Evolutionary conservation across 2,797 vertebrate species (phyloP).

Genomic region (Sitta carolinensis): DNA sequence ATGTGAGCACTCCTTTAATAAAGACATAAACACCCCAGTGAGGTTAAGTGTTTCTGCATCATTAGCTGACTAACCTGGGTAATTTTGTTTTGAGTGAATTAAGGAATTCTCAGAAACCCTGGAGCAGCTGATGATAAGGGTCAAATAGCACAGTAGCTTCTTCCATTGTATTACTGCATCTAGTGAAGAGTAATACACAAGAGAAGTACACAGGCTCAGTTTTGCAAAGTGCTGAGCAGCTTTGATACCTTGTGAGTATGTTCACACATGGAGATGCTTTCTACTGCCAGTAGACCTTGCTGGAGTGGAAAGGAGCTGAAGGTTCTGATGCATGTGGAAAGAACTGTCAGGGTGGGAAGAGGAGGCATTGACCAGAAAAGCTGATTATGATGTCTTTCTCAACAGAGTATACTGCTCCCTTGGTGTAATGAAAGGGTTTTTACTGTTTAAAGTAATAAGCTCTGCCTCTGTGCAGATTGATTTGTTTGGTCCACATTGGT

Average conservation of each 20-base stretch:
- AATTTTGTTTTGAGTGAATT: background rate
- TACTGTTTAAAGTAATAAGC: background rate
- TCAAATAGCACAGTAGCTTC: background rate
- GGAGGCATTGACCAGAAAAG: background rate
- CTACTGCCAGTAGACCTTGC: background rate
- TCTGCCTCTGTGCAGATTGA: background rate
- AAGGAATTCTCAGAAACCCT: background rate
- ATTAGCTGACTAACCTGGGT: background rate
- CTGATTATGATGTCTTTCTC: background rate
- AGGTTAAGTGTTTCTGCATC: background rate
- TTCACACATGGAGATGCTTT: rapidly evolving
- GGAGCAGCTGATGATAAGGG: background rate
- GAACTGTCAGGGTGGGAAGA: rapidly evolving
- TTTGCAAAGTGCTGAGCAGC: background rate
- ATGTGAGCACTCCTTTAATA: background rate
- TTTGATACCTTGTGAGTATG: background rate
- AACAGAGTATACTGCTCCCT: background rate
- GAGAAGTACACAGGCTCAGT: background rate
- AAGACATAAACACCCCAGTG: background rate
- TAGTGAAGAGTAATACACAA: background rate
- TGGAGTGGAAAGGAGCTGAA: background rate
- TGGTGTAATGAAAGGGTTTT: background rate
- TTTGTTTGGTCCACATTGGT: background rate
- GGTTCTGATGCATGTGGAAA: background rate
- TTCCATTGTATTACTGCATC: background rate